Conservation (phyloP, 1,140 invertebrate species). For the Hermetia illucens region DNA sequence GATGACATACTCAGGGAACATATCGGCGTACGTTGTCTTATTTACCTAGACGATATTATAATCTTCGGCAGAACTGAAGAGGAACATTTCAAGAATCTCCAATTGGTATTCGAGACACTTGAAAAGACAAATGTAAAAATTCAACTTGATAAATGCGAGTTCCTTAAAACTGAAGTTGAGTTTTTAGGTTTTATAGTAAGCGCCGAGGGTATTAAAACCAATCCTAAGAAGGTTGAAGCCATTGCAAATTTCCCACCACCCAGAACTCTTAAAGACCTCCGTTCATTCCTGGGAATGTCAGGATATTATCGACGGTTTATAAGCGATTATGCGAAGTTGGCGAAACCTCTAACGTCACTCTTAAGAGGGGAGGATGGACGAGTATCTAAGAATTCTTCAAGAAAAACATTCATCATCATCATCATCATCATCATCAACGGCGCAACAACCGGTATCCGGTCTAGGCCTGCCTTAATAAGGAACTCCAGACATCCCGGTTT, state of each 20-base stretch:
- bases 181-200: background rate
- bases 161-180: background rate
- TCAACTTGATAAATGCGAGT: background rate
- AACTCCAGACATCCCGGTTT: no score
- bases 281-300: no score
- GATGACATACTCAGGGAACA: constrained; percentile 13
- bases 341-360: no score
- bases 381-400: no score
- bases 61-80: constrained; percentile 8
- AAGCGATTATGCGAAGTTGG: no score
- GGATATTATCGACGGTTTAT: no score
- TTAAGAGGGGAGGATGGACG: no score
- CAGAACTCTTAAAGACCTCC: background rate
- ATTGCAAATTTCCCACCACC: background rate
- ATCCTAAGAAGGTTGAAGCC: background rate
- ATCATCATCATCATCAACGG: no score
- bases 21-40: constrained; percentile 13
- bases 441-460: no score
- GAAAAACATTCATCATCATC: no score
- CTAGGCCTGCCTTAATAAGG: no score
- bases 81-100: background rate
- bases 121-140: background rate
- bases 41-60: constrained; percentile 32
- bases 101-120: constrained; percentile 1
- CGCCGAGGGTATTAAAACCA: background rate